Evolutionary conservation across 2,113 vertebrate species (phyloP).

Genomic region (Pterocles orientalis): DNA sequence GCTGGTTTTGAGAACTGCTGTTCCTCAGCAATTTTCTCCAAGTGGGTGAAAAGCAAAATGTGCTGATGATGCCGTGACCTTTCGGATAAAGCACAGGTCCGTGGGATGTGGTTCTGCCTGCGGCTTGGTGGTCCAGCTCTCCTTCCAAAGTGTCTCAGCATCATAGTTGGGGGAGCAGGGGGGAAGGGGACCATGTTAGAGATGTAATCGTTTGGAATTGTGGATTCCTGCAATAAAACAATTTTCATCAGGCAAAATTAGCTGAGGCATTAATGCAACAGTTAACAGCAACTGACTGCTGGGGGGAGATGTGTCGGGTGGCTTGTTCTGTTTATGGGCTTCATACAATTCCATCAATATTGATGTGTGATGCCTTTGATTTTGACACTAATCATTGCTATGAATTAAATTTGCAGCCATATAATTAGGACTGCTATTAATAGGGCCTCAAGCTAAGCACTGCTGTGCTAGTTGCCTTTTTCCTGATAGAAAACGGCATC

Average conservation of each 20-base stretch:
- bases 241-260: constrained; percentile 49
- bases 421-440: constrained; percentile 81
- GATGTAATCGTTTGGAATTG: not conserved
- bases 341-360: constrained; percentile 77
- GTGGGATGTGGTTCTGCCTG: not conserved
- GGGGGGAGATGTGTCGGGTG: constrained; percentile 34
- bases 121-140: not conserved
- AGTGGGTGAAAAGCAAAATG: not conserved
- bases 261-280: constrained; percentile 66
- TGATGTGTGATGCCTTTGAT: constrained; percentile 80
- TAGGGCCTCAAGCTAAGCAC: constrained; percentile 76
- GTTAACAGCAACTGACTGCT: constrained; percentile 55
- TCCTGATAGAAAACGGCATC: constrained; percentile 72
- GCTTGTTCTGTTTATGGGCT: constrained; percentile 73
- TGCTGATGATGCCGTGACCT: not conserved
- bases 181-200: not conserved
- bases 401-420: constrained; percentile 81
- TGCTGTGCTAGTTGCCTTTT: constrained; percentile 62
- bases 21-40: not conserved
- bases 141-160: not conserved
- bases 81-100: not conserved
- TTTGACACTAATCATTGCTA: constrained; percentile 79
- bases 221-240: constrained; percentile 36
- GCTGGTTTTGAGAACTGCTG: not conserved
- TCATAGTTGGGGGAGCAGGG: not conserved